Base-by-base conservation (phyloP, 2,888 invertebrate species). In the Macrosoma leucophasiata region DNA sequence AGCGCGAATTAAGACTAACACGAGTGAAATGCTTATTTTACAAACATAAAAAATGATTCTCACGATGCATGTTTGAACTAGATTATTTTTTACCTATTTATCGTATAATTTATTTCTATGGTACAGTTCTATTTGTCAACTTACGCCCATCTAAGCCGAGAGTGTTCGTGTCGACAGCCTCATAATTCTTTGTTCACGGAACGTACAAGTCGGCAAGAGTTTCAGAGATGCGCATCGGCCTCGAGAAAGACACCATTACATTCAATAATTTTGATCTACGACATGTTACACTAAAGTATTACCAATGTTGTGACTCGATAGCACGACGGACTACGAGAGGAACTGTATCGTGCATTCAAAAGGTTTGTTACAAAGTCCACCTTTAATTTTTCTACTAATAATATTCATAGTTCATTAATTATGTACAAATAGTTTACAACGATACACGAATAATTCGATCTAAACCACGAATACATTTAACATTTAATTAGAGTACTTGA, bases 321-420 rank as follows among this genome's bases (percentile, higher is more conserved):
- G 78, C 82, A 82, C 84, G 82, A 76, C 62, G 49, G 60, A 71
- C 79, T 81, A 78, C 70, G 50, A 74, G 70, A 82, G 84, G 84
- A 84, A 82, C 84, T 82, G 78, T 73, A 72, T 82, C 84, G 84
- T 82, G 84, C 84, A 71, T 74, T 67, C 60, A 61, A 70, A 68
- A 64, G 67, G 62, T 68, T 70, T 63, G 61, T 66, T 81, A 72
- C 67, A 72, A 76, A 75, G 79, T 77, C 65, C 74, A 77, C 60
- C 53, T 58, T 67, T 63, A 63, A 58, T 50, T 58, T 50, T 46
- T 46, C 51, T 56, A 58, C 46, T 50, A 54, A 52, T 36, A 40
- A 48, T 52, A 60, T 55, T 54, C 58, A 50, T 62, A 58, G 50
- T 57, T 64, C 23, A 24, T 19, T 59, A 55, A 56, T 57, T 49